Evolutionary conservation across 64 coral and sea anemone species (phyloP), one percentile per base, ranked within the genome.

Genomic region (Porites australiensis): DNA sequence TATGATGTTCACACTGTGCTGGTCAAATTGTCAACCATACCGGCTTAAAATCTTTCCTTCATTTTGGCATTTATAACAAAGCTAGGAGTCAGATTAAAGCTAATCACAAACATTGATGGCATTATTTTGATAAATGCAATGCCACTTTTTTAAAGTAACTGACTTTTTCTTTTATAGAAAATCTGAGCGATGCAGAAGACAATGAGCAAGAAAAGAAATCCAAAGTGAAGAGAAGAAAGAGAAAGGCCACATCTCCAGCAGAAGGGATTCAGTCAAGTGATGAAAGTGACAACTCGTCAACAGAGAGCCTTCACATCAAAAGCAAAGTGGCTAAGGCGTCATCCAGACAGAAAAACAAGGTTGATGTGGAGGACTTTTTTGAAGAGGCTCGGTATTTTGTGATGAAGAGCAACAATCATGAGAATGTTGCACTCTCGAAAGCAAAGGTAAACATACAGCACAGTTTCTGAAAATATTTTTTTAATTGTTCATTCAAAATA

Each of bases 391-490:
- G 94, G 49, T 98, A 96, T 88, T 98, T 93, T 88, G 94, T 98
- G 19, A 98, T 98, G 96, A 98, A 98, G 73, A 98, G 96, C 64
- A 98, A 95, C 62, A 98, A 98, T 79, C 78, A 88, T 74, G 96
- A 98, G 70, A 98, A 98, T 79, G 96, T 98, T 2, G 87, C 93
- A 15, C 83, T 98, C 3, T 98, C 96, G 70, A 98, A 98, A 75
- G 96, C 96, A 18, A 98, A 93, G 96, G 96, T 98, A 88, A 5
- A 72, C 54, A 14, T 19, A 21, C 44, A 22, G 59, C 71, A 21
- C 21, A 8, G 18, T 21, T 4, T 46, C 13, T 49, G 46, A 75
- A 13, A 27, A 8, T 10, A 58, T 60, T 6, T 21, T 59, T 64
- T 77, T 37, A 37, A 37, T 37, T 37, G 27, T 37, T 37, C 27